These are phyloP conservation scores for Catharus minimus DNA, from an alignment of 2,113 vertebrate species.

Conservation along the genomic window DNA sequence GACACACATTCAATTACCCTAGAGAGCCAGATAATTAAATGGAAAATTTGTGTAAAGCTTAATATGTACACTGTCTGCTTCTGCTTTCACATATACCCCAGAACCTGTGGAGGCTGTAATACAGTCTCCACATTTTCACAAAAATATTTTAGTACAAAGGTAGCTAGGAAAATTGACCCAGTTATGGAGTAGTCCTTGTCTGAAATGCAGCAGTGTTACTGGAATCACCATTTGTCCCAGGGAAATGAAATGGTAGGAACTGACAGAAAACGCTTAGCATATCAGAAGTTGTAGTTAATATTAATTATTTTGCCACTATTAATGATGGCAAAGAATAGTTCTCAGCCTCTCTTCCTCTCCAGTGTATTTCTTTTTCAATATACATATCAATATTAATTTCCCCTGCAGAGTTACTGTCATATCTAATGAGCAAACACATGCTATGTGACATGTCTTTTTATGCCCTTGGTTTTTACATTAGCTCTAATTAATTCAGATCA, in stretches of 20 bases:
- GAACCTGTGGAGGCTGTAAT: background rate
- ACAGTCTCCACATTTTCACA: background rate
- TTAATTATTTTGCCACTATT: background rate
- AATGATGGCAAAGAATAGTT: background rate
- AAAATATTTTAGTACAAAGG: background rate
- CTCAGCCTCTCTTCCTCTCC: background rate
- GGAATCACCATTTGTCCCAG: background rate
- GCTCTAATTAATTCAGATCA: conserved; percentile 31
- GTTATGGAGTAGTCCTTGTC: background rate
- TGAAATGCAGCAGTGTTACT: background rate
- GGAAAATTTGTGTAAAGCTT: background rate
- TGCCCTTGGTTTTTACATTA: conserved; percentile 26
- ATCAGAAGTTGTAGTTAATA: background rate
- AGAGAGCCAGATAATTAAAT: background rate
- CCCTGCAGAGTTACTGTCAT: conserved; percentile 12
- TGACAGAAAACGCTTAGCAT: background rate
- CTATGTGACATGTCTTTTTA: conserved; percentile 17
- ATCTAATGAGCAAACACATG: conserved; percentile 36
- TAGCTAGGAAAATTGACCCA: background rate
- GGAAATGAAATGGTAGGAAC: background rate
- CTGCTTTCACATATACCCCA: background rate
- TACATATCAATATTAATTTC: conserved; percentile 45
- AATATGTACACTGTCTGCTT: background rate
- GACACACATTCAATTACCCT: background rate
- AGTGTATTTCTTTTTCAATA: conserved; percentile 31